phyloP scores from a whole-genome alignment of 2,797 vertebrate genomes.

The Dallia pectoralis region DNA sequence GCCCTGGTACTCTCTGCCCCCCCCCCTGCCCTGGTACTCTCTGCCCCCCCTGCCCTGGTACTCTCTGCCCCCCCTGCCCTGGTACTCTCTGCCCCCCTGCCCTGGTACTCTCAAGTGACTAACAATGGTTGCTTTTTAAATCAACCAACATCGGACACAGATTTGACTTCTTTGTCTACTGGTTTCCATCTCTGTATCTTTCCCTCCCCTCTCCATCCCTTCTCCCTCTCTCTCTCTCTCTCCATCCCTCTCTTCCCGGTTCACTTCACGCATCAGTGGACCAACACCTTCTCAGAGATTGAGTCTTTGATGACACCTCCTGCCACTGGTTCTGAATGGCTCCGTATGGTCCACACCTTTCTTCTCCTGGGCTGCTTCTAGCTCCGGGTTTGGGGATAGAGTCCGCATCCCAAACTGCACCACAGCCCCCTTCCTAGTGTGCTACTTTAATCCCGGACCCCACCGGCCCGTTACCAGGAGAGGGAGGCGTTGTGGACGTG shows the following conservation, averaged over 20 bases:
- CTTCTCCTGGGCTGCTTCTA: conserved; percentile 44
- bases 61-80: conserved; percentile 22
- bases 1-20: conserved; percentile 8
- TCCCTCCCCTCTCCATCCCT: conserved; percentile 9
- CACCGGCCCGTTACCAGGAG: not conserved
- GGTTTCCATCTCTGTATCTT: not conserved
- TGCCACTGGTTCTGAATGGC: conserved; percentile 62
- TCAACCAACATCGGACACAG: not conserved
- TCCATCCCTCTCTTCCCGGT: not conserved
- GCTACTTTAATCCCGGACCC: not conserved
- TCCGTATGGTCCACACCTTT: conserved; percentile 62
- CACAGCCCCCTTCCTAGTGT: not conserved
- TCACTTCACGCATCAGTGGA: conserved; percentile 41
- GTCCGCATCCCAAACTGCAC: not conserved
- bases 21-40: no score
- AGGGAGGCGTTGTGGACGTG: conserved; percentile 37
- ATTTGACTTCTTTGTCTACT: not conserved
- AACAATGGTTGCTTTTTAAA: not conserved
- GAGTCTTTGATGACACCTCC: conserved; percentile 69
- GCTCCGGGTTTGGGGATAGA: conserved; percentile 53
- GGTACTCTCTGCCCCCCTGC: no score
- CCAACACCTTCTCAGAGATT: conserved; percentile 43
- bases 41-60: no score
- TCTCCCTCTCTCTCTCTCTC: conserved; percentile 4
- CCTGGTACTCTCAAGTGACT: not conserved